Conservation (phyloP, 2,797 vertebrate genomes). For the Platalea minor region DNA sequence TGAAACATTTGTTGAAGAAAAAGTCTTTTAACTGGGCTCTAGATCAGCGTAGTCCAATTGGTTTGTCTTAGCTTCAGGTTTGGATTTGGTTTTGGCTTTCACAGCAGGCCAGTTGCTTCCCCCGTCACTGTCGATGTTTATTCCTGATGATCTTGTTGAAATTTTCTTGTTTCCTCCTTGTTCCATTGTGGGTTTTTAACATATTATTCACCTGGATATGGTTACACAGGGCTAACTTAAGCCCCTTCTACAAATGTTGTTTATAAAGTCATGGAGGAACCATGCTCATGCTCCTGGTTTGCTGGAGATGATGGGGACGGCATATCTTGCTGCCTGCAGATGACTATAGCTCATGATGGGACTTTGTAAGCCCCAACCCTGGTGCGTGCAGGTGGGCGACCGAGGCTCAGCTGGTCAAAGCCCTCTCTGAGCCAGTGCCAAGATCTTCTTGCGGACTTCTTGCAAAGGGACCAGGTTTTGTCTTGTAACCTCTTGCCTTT, state of each 20-base stretch:
- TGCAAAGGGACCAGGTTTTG: background rate
- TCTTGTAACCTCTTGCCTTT: background rate
- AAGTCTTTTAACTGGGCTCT: background rate
- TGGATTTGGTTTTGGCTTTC: background rate
- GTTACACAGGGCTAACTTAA: background rate
- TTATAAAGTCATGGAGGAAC: background rate
- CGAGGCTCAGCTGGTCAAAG: background rate
- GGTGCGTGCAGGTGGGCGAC: rapidly evolving
- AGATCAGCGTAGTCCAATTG: background rate
- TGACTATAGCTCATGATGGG: rapidly evolving
- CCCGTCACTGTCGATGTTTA: rapidly evolving
- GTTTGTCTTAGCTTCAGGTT: background rate
- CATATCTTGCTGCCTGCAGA: background rate
- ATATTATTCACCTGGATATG: background rate
- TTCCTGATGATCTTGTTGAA: background rate
- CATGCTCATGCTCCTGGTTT: background rate
- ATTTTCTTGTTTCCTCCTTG: background rate
- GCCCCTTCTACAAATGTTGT: rapidly evolving
- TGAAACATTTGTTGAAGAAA: background rate
- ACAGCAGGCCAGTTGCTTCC: background rate
- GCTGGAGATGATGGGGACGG: background rate
- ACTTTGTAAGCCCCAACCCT: background rate
- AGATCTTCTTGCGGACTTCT: background rate
- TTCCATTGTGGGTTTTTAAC: background rate
- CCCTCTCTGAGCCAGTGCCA: background rate